A percentile compares a stretch with the other conserved stretches of the same genome.
phyloP scores from a whole-genome alignment of 2,888 invertebrate genomes.

The Thymelicus sylvestris region DNA sequence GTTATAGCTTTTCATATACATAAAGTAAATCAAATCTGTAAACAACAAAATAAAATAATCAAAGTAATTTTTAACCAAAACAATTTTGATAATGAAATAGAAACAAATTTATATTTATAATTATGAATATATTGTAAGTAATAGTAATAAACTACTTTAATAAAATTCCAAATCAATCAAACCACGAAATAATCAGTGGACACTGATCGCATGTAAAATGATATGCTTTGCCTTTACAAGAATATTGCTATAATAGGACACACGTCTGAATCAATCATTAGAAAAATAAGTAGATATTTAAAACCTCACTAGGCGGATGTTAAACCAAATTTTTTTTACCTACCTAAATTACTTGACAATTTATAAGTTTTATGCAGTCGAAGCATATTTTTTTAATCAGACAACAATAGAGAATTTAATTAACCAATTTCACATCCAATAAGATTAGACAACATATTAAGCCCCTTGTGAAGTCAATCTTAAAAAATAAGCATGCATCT shows the following conservation, averaged over 20 bases:
- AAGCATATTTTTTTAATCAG: background rate
- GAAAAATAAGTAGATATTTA: constrained; percentile 14
- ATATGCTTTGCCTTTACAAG: constrained; percentile 15
- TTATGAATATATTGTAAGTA: background rate
- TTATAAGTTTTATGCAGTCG: background rate
- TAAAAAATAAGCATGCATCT: no score
- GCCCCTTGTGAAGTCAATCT: no score
- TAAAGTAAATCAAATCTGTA: constrained; percentile 10
- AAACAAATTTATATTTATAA: background rate
- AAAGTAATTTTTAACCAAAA: constrained; percentile 13
- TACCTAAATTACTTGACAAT: constrained; percentile 3
- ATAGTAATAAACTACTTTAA: background rate
- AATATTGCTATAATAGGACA: constrained; percentile 16
- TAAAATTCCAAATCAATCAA: background rate
- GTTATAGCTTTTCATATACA: background rate
- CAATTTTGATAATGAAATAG: background rate
- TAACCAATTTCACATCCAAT: background rate
- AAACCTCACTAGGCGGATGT: constrained; percentile 15
- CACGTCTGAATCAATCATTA: constrained; percentile 18
- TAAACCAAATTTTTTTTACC: background rate
- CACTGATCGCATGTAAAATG: constrained; percentile 13
- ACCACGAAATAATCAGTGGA: background rate
- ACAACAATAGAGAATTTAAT: background rate
- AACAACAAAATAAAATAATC: constrained; percentile 7
- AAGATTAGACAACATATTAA: background rate